phyloP scores from a whole-genome alignment of 2,888 invertebrate species.

The Drosophila mayaguana region DNA sequence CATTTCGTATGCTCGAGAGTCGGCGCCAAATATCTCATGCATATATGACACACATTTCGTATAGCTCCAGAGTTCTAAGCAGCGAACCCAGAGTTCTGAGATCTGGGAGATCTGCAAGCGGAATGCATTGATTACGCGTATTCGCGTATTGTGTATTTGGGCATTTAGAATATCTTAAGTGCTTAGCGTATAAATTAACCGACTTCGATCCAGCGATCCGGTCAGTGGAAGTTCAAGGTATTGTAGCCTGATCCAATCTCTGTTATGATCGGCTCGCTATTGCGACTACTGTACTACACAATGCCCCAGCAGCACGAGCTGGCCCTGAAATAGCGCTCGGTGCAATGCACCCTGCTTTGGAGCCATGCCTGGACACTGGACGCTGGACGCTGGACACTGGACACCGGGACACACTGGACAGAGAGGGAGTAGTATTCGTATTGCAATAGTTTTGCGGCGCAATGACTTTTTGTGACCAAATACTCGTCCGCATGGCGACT shows the following conservation, averaged over 20 bases:
- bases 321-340: slow-evolving; percentile 53
- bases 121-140: slow-evolving; percentile 48
- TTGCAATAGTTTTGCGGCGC: slow-evolving; percentile 72
- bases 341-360: slow-evolving; percentile 46
- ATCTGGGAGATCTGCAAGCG: slow-evolving; percentile 39
- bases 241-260: slow-evolving; percentile 8
- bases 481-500: slow-evolving; percentile 24
- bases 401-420: background rate
- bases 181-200: slow-evolving; percentile 56
- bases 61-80: slow-evolving; percentile 15
- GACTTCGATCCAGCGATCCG: slow-evolving; percentile 23
- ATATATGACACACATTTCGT: slow-evolving; percentile 69
- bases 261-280: background rate
- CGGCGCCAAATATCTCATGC: slow-evolving; percentile 76
- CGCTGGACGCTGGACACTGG: background rate
- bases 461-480: slow-evolving; percentile 50
- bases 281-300: slow-evolving; percentile 35
- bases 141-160: slow-evolving; percentile 30
- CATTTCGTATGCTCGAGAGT: slow-evolving; percentile 60
- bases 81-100: background rate
- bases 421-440: slow-evolving; percentile 15
- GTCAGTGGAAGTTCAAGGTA: slow-evolving; percentile 59
- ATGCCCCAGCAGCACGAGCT: slow-evolving; percentile 17
- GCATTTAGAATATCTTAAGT: slow-evolving; percentile 55
- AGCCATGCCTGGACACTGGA: background rate